Percentiles rank a stretch among this genome's conserved stretches.
Evolutionary conservation across 2,113 vertebrate species (phyloP).

Genomic region (Nicator chloris): DNA sequence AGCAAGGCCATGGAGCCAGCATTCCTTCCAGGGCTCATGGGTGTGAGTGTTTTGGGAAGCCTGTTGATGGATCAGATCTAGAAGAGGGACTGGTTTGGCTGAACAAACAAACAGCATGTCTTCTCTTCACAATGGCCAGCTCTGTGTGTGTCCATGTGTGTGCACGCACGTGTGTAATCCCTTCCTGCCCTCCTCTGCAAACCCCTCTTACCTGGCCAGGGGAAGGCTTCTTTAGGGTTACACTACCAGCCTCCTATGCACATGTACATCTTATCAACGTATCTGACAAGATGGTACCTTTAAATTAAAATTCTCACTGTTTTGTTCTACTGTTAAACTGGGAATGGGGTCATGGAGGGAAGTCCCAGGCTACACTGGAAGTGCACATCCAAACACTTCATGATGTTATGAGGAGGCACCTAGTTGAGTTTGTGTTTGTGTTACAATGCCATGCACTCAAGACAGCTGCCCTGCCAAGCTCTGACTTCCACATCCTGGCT

Average conservation of each 20-base stretch:
- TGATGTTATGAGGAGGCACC: neutral
- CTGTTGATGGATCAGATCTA: neutral
- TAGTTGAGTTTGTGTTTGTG: neutral
- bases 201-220: neutral
- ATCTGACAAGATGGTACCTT: neutral
- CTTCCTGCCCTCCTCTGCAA: neutral
- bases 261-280: neutral
- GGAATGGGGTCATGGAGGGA: neutral
- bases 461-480: neutral
- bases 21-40: neutral
- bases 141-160: neutral
- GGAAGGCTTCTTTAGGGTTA: neutral
- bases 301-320: neutral
- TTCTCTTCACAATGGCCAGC: neutral
- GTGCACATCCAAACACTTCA: neutral
- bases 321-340: neutral
- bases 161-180: rapidly evolving
- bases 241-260: neutral
- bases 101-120: neutral
- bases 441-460: neutral
- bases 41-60: neutral
- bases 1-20: neutral
- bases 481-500: neutral
- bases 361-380: neutral
- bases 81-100: neutral